Percentiles rank a stretch among this genome's conserved stretches.
These are phyloP conservation scores for Yponomeuta evonymella DNA, from an alignment of 2,888 invertebrate species.

Conservation along the genomic window DNA sequence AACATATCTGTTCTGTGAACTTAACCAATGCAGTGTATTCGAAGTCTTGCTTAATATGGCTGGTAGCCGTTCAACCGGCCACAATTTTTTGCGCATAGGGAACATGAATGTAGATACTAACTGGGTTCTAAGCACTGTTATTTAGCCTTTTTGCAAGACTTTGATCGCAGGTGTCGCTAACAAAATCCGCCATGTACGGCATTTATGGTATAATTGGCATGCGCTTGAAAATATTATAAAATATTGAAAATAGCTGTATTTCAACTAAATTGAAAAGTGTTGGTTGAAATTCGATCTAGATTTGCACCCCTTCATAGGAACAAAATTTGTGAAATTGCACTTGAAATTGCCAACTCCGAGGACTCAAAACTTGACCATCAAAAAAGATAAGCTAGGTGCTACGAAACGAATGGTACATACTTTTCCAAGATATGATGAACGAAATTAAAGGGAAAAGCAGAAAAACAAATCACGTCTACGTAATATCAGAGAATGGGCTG, in stretches of 20 bases:
- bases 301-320: too few species aligned
- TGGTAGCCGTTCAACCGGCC: not conserved
- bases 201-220: not conserved
- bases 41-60: not conserved
- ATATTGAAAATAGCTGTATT: not conserved
- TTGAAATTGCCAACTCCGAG: too few species aligned
- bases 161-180: not conserved
- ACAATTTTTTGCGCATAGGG: not conserved
- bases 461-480: too few species aligned
- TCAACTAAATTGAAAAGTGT: not conserved
- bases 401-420: too few species aligned
- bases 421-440: too few species aligned
- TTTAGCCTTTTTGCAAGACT: not conserved
- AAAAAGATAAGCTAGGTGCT: too few species aligned
- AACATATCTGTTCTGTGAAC: too few species aligned
- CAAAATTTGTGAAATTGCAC: too few species aligned
- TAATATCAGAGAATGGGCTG: too few species aligned
- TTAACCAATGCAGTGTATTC: not conserved
- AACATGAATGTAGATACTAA: not conserved
- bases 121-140: not conserved
- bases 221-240: not conserved
- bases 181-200: not conserved
- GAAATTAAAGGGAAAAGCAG: too few species aligned
- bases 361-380: too few species aligned
- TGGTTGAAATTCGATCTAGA: too few species aligned